Evolutionary conservation across 2,113 vertebrate genomes (phyloP), one percentile per base, ranked within the genome.

Genomic region (Perca schrenkii): DNA sequence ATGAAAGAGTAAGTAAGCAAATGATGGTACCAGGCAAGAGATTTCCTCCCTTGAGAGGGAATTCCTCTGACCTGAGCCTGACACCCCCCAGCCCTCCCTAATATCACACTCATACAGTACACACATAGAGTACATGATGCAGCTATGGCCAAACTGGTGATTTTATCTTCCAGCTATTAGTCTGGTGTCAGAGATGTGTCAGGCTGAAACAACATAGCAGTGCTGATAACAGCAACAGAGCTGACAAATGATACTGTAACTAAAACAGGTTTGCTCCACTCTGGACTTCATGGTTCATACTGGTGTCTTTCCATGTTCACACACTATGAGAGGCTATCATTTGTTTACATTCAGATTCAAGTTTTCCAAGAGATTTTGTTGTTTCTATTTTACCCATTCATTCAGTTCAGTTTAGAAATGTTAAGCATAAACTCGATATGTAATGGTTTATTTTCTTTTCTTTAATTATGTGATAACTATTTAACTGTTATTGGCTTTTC

Each of bases 31-130:
- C 74, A 86, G 83, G 83, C 50, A 12, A 84, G 79, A 80, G 60
- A 14, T 82, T 85, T 86, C 73, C 82, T 86, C 82, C 78, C 62
- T 8, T 54, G 14, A 67, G 78, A 91, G 89, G 89, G 87, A 78
- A 90, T 90, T 86, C 91, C 86, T 90, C 78, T 82, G 89, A 86
- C 82, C 91, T 79, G 8, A 82, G 40, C 47, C 66, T 85, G 84
- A 87, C 40, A 17, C 40, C 49, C 40, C 34, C 34, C 34, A 34
- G 34, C 34, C 5, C 34, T 34, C 34, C 34, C 34, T 34, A 7
- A 4, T 40, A 62, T 50, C 25, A 25, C 64, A 74, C 64, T 63
- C 58, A 52, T 47, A 53, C 13, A 31, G 28, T 22, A 16, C 60
- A 61, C 70, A 56, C 21, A 70, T 34, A 34, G 34, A 75, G 36